These are phyloP conservation scores for Oxystoma pomonae DNA, from an alignment of 2,888 invertebrate genomes.

Conservation along the genomic window DNA sequence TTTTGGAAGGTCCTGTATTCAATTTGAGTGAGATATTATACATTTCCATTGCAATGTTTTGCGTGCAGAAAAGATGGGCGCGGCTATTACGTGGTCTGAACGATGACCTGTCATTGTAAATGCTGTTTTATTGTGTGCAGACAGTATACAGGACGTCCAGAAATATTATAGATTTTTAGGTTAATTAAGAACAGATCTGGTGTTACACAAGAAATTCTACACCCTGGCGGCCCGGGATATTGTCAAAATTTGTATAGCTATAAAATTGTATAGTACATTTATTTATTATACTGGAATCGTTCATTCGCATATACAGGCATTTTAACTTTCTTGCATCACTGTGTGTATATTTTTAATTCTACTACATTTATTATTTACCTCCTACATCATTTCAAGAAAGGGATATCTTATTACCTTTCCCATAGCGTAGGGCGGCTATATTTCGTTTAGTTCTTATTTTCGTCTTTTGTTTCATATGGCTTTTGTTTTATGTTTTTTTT, in stretches of 20 bases:
- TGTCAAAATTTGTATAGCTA: too few relatives aligned
- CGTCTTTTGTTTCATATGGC: neutral
- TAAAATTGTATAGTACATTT: too few relatives aligned
- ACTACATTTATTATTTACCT: neutral
- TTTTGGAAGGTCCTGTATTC: too few relatives aligned
- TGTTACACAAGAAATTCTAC: too few relatives aligned
- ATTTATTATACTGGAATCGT: too few relatives aligned
- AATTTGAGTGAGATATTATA: too few relatives aligned
- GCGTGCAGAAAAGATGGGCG: neutral
- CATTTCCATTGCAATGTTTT: neutral
- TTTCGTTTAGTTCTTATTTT: neutral
- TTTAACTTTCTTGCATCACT: too few relatives aligned
- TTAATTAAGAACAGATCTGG: too few relatives aligned
- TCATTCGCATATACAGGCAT: too few relatives aligned
- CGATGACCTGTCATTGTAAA: slow-evolving; percentile 11
- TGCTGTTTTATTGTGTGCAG: slow-evolving; percentile 8
- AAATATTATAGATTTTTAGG: too few relatives aligned
- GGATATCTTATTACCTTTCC: neutral
- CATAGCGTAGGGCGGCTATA: neutral
- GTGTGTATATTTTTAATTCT: neutral
- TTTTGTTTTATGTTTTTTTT: neutral
- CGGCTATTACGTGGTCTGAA: slow-evolving; percentile 1
- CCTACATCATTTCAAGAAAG: neutral
- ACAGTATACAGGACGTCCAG: neutral
- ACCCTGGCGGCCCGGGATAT: too few relatives aligned